phyloP scores from a whole-genome alignment of 2,113 vertebrate genomes.

The Thymallus thymallus region DNA sequence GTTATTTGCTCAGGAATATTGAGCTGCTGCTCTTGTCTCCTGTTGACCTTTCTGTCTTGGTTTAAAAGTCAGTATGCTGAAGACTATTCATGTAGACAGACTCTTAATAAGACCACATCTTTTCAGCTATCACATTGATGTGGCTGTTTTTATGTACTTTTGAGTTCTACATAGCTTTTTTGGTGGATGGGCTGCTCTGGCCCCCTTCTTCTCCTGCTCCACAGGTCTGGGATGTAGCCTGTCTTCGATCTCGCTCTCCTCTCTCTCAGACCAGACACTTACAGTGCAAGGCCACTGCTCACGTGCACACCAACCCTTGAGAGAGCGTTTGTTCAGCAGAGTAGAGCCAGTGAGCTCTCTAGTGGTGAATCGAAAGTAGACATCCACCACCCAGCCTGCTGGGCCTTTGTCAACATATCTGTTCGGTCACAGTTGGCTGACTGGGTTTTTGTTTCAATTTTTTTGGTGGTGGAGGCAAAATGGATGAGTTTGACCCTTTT shows the following conservation, averaged over 20 bases:
- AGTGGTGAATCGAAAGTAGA: background rate
- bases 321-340: background rate
- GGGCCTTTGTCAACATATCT: background rate
- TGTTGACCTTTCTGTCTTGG: too few species aligned
- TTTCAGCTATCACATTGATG: background rate
- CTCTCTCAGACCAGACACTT: constrained; percentile 47
- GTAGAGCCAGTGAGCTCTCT: background rate
- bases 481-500: background rate
- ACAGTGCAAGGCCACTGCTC: constrained; percentile 19
- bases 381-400: background rate
- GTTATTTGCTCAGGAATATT: background rate
- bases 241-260: background rate
- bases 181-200: too few species aligned
- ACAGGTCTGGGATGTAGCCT: background rate
- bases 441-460: background rate
- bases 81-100: background rate
- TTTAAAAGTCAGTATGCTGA: constrained; percentile 6
- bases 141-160: background rate
- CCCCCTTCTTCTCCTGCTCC: background rate
- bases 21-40: too few species aligned
- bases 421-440: background rate
- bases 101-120: background rate
- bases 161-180: background rate
- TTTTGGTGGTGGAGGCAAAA: background rate
- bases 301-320: background rate